Conservation (phyloP, 2,797 vertebrate species). For the Rhinella marina region DNA sequence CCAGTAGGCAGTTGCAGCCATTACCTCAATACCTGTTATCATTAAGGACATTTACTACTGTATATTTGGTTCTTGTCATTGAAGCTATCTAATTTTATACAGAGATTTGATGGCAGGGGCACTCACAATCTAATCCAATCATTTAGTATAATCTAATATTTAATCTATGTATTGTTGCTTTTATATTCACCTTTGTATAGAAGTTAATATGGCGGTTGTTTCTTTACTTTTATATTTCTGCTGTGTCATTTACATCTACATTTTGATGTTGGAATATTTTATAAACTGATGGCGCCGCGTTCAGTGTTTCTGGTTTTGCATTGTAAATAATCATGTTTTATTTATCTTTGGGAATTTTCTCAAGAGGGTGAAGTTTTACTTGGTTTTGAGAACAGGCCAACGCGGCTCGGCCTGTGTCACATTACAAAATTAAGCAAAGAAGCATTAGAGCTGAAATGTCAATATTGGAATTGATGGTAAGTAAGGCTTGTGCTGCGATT, state of each 20-base stretch:
- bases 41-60: too few species aligned
- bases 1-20: too few species aligned
- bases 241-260: background rate
- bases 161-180: too few species aligned
- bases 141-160: too few species aligned
- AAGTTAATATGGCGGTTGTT: background rate
- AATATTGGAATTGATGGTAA: constrained; percentile 44
- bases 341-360: constrained; percentile 11
- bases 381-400: constrained; percentile 12
- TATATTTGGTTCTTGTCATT: too few species aligned
- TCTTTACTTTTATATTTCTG: background rate
- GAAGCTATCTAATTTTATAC: too few species aligned
- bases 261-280: background rate
- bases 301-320: background rate
- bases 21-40: too few species aligned
- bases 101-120: too few species aligned
- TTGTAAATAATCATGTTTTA: constrained; percentile 17
- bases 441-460: constrained; percentile 40
- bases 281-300: too few species aligned
- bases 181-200: too few species aligned
- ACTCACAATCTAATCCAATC: too few species aligned
- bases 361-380: background rate
- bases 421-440: constrained; percentile 28
- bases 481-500: constrained; percentile 21
- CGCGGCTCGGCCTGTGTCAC: background rate